Evolutionary conservation across 2,113 vertebrate species (phyloP), one percentile per base, ranked within the genome.

Genomic region (Mormoops blainvillei): DNA sequence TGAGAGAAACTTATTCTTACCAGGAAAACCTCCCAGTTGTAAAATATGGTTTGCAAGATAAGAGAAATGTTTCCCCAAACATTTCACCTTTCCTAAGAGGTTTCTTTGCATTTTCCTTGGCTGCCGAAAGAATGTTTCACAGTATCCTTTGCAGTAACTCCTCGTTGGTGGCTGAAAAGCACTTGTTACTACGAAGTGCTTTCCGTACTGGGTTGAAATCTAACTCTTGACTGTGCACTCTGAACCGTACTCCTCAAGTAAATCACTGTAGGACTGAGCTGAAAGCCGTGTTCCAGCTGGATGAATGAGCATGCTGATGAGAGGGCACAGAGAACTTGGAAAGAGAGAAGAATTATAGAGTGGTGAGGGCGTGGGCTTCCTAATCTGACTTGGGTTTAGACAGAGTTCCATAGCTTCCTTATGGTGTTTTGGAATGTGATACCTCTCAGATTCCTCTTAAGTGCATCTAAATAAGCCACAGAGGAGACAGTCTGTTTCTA

Each of bases 61-160:
- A 95, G 68, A 93, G 78, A 78, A 94, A 36, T 0, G 7, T 87
- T 89, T 95, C 31, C 92, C 56, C 70, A 85, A 67, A 96, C 45
- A 92, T 71, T 88, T 82, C 73, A 48, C 48, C 82, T 91, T 85
- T 52, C 80, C 56, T 81, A 50, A 83, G 70, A 71, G 58, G 41
- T 89, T 80, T 85, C 68, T 41, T 93, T 86, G 80, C 41, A 93
- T 94, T 48, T 86, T 73, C 63, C n/a, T 48, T 41, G 48, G 58
- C 50, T 67, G 14, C 31, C 12, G 52, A 78, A 91, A 94, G 71
- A 91, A 43, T 24, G 73, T 73, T 68, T 86, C 50, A 74, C 7
- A 78, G 43, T n/a, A 24, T 15, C 68, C n/a, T 81, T 43, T 65
- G 33, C n/a, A 88, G 58, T 83, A 83, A 82, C 36, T 82, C 94